These are phyloP conservation scores for Sphaerophoria taeniata DNA, from an alignment of 2,888 invertebrate species.

Conservation along the genomic window DNA sequence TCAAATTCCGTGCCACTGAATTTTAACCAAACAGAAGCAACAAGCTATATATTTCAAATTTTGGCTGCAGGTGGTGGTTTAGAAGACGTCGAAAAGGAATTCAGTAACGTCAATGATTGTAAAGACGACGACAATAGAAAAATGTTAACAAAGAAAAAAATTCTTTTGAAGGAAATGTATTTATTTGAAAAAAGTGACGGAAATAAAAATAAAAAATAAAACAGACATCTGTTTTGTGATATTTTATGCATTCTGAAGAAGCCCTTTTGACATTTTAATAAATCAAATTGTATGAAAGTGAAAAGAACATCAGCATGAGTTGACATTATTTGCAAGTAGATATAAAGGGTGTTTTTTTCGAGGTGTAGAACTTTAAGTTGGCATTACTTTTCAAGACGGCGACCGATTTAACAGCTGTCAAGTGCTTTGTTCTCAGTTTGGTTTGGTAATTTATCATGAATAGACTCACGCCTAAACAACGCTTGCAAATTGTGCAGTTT, in stretches of 20 bases:
- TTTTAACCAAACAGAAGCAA: conserved; percentile 46
- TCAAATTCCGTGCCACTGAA: conserved; percentile 49
- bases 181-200: conserved; percentile 16
- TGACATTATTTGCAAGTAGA: too few relatives aligned
- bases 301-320: conserved; percentile 8
- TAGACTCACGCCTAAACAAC: too few relatives aligned
- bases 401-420: too few relatives aligned
- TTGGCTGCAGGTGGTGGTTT: conserved; percentile 53
- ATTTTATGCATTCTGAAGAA: conserved; percentile 25
- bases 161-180: not conserved
- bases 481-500: too few relatives aligned
- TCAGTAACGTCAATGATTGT: conserved; percentile 29
- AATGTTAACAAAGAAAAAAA: conserved; percentile 12
- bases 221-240: conserved; percentile 23
- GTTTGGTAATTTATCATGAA: too few relatives aligned
- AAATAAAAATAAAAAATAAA: conserved; percentile 5
- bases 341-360: too few relatives aligned
- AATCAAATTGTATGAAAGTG: conserved; percentile 18
- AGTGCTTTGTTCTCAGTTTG: too few relatives aligned
- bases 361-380: too few relatives aligned
- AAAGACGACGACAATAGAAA: conserved; percentile 9
- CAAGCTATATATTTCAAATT: conserved; percentile 35
- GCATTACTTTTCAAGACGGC: too few relatives aligned
- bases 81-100: conserved; percentile 31
- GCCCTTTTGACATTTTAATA: not conserved